Conservation (phyloP, 2,113 vertebrate species). For the Sciurus niger region DNA sequence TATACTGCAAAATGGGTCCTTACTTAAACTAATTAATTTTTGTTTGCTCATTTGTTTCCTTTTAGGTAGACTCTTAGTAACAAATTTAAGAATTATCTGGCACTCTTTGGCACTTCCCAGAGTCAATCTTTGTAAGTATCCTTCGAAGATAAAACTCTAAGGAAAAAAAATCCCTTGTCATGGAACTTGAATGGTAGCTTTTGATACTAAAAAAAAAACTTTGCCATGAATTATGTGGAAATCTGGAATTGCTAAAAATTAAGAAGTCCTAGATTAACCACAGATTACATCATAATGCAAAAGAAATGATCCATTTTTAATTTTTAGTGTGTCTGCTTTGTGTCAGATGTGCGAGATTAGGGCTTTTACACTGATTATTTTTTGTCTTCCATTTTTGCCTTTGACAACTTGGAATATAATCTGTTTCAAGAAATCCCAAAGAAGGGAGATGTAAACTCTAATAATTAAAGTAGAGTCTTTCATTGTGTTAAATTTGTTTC, state of each 20-base stretch:
- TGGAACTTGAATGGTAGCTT: slow-evolving; percentile 41
- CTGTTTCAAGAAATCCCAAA: slow-evolving; percentile 48
- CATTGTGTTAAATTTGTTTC: slow-evolving; percentile 45
- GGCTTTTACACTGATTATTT: slow-evolving; percentile 33
- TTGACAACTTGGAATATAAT: slow-evolving; percentile 41
- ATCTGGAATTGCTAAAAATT: slow-evolving; percentile 56
- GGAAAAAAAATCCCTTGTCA: not conserved
- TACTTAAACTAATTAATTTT: slow-evolving; percentile 64
- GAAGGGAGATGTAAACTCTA: slow-evolving; percentile 23
- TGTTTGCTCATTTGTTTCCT: slow-evolving; percentile 53
- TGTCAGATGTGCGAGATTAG: not conserved
- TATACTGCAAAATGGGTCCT: not conserved
- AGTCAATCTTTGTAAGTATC: slow-evolving; percentile 95
- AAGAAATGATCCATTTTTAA: not conserved
- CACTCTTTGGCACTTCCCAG: slow-evolving; percentile 96
- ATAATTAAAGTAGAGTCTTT: slow-evolving; percentile 26
- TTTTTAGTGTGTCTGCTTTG: not conserved
- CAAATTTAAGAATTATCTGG: slow-evolving; percentile 98
- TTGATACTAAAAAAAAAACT: not conserved
- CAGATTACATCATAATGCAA: slow-evolving; percentile 4
- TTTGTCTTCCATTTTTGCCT: slow-evolving; percentile 51
- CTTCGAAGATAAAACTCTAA: slow-evolving; percentile 34
- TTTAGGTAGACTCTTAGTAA: slow-evolving; percentile 94
- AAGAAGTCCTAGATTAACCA: slow-evolving; percentile 33
- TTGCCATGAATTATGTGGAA: not conserved